These are phyloP conservation scores for Drosophila fulvimacula DNA, from an alignment of 2,888 invertebrate species.

Conservation along the genomic window DNA sequence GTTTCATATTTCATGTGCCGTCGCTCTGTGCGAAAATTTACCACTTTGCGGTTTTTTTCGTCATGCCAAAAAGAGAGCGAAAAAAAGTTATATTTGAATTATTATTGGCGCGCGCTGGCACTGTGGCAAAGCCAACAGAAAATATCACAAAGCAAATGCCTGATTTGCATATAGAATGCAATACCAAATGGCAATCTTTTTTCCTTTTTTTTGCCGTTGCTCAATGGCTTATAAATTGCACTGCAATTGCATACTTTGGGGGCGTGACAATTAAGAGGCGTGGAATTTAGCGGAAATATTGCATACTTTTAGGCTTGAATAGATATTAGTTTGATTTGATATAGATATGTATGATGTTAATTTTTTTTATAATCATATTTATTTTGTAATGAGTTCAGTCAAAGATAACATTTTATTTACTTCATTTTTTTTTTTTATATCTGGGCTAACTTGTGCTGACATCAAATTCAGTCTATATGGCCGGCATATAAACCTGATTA, in stretches of 20 bases:
- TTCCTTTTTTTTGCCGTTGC: slow-evolving; percentile 41
- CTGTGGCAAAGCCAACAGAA: slow-evolving; percentile 28
- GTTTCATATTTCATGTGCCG: slow-evolving; percentile 75
- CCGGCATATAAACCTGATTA: too few species aligned
- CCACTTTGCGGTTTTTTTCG: slow-evolving; percentile 34
- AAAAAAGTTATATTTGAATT: slow-evolving; percentile 62
- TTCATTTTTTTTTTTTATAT: too few species aligned
- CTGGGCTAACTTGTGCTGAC: too few species aligned
- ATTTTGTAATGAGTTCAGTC: too few species aligned
- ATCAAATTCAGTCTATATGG: background rate
- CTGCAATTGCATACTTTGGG: slow-evolving; percentile 39
- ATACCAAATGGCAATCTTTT: slow-evolving; percentile 52
- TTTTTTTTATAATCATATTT: background rate
- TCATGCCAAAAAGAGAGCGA: slow-evolving; percentile 10
- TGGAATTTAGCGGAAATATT: background rate
- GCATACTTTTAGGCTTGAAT: slow-evolving; percentile 30
- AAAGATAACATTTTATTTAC: too few species aligned
- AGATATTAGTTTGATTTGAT: background rate
- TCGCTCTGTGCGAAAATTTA: slow-evolving; percentile 36
- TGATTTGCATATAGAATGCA: slow-evolving; percentile 76
- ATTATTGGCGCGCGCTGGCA: slow-evolving; percentile 55
- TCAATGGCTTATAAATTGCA: slow-evolving; percentile 17
- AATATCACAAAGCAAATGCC: slow-evolving; percentile 48
- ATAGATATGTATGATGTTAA: too few species aligned
- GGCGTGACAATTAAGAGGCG: slow-evolving; percentile 13